phyloP scores from a whole-genome alignment of 1,140 invertebrate species.

The Eriocheir sinensis region DNA sequence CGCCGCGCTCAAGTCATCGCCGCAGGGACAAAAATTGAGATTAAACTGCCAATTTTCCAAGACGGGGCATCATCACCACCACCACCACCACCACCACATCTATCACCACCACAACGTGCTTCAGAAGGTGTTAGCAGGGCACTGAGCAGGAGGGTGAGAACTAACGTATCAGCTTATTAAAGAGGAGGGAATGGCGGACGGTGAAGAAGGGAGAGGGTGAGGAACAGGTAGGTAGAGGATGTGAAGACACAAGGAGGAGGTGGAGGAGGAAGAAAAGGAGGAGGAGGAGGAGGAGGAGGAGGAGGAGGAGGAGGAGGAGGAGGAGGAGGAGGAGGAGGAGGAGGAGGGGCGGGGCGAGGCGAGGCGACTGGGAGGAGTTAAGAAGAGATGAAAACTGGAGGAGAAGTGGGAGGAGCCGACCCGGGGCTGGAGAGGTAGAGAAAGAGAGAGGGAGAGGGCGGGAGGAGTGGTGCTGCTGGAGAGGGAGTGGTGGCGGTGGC shows the following conservation, averaged over 20 bases:
- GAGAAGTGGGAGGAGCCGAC: constrained; percentile 8
- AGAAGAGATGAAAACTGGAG: constrained; percentile 5
- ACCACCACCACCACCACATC: background rate
- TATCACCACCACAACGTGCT: background rate
- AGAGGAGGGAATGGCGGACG: background rate
- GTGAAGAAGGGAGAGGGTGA: background rate
- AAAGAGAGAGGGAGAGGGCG: too few species aligned
- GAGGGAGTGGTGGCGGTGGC: too few species aligned
- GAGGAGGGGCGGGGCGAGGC: background rate
- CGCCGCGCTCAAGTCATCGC: too few species aligned
- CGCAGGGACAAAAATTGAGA: too few species aligned
- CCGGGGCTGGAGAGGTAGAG: background rate
- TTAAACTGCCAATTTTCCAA: too few species aligned
- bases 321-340: background rate
- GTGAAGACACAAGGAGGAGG: too few species aligned
- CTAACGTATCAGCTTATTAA: background rate
- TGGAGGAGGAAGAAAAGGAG: too few species aligned
- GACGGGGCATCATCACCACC: background rate
- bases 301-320: too few species aligned
- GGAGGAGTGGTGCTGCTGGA: too few species aligned
- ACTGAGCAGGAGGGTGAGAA: background rate
- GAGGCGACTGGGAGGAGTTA: background rate
- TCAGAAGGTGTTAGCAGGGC: background rate
- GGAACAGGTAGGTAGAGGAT: too few species aligned
- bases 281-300: too few species aligned